phyloP scores from a whole-genome alignment of 2,888 invertebrate species.

The Ormyrus nitidulus region DNA sequence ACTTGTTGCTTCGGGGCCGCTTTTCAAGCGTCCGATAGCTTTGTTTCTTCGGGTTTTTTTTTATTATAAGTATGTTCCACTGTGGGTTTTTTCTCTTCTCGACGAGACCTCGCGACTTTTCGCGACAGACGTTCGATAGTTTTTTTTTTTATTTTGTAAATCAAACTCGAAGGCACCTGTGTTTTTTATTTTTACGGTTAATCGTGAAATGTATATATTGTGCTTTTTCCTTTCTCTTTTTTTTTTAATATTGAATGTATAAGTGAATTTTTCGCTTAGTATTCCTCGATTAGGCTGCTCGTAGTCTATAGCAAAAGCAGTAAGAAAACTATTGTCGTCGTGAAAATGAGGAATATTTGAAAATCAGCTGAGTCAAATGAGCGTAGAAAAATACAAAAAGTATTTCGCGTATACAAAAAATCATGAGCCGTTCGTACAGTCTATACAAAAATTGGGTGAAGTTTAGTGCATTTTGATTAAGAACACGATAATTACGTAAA shows the following conservation, averaged over 20 bases:
- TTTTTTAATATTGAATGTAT: slow-evolving; percentile 3
- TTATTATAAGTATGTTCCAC: neutral
- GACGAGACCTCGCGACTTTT: slow-evolving; percentile 27
- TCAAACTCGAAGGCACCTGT: slow-evolving; percentile 65
- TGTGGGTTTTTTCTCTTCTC: slow-evolving; percentile 9
- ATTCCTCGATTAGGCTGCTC: slow-evolving; percentile 23
- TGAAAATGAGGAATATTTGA: neutral
- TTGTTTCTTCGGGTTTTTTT: slow-evolving; percentile 13
- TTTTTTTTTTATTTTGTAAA: slow-evolving; percentile 48
- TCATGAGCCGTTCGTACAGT: neutral
- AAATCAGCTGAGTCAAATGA: neutral
- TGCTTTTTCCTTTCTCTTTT: slow-evolving; percentile 22
- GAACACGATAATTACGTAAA: too few species aligned
- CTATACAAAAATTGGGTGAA: too few species aligned
- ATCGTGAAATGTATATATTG: slow-evolving; percentile 42
- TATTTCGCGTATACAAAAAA: neutral
- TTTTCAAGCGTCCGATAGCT: slow-evolving; percentile 36
- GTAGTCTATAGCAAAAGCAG: slow-evolving; percentile 15
- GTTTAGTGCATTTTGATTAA: too few species aligned
- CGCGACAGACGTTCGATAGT: slow-evolving; percentile 49
- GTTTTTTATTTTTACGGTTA: slow-evolving; percentile 55
- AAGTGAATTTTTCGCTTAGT: neutral
- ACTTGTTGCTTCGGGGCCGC: slow-evolving; percentile 6
- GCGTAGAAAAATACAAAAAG: slow-evolving; percentile 30
- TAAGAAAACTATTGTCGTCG: slow-evolving; percentile 12